phyloP scores from a whole-genome alignment of 2,113 vertebrate species.

The Melanerpes aurifrons region DNA sequence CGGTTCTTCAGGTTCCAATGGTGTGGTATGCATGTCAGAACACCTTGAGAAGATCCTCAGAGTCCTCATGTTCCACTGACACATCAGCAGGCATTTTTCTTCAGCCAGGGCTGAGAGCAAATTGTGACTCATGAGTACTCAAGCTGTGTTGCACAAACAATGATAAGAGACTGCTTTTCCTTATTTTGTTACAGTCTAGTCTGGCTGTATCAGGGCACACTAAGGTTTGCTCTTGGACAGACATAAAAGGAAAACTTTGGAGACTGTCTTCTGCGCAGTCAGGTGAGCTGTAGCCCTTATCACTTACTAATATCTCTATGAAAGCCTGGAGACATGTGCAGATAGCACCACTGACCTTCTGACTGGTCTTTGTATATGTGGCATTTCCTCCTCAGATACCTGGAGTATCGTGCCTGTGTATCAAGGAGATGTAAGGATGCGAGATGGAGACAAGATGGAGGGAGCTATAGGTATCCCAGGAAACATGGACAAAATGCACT shows the following conservation, averaged over 20 bases:
- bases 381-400: neutral
- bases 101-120: neutral
- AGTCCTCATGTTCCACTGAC: neutral
- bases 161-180: neutral
- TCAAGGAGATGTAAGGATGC: neutral
- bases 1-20: neutral
- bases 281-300: neutral
- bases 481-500: neutral
- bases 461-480: neutral
- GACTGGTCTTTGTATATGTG: neutral
- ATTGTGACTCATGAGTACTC: neutral
- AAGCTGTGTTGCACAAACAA: neutral
- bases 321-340: neutral
- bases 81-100: neutral
- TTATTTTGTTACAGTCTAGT: neutral
- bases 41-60: neutral
- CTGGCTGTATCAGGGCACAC: neutral
- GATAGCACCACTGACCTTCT: neutral
- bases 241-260: neutral
- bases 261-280: neutral
- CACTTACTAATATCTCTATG: neutral
- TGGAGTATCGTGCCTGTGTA: neutral
- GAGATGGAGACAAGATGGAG: accelerated
- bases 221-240: neutral
- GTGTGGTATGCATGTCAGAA: neutral